These are phyloP conservation scores for Sylvia borin DNA, from an alignment of 2,797 vertebrate species.

Conservation along the genomic window DNA sequence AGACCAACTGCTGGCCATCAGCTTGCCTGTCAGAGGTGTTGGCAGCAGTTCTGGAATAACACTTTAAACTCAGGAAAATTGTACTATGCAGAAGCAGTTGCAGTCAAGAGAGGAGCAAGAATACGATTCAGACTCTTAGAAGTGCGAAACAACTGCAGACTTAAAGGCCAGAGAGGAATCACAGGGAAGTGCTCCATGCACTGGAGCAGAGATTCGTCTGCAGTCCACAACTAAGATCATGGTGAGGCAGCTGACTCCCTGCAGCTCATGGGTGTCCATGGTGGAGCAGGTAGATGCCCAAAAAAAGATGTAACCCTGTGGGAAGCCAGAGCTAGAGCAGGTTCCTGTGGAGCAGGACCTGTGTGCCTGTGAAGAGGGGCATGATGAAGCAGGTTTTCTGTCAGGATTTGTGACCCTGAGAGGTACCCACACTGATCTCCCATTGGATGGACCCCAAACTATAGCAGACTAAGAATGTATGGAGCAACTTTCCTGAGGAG, in stretches of 20 bases:
- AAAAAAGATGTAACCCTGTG: neutral
- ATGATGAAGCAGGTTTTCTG: neutral
- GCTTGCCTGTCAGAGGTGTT: neutral
- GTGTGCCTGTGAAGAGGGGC: neutral
- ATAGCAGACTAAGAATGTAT: neutral
- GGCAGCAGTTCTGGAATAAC: neutral
- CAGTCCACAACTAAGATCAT: neutral
- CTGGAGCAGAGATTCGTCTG: neutral
- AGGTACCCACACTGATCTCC: neutral
- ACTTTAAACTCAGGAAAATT: neutral
- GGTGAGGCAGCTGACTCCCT: neutral
- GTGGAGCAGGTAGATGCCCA: neutral
- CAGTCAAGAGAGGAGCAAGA: neutral
- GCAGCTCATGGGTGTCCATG: neutral
- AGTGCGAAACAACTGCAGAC: neutral
- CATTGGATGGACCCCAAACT: neutral
- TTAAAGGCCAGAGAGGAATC: neutral
- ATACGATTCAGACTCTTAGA: neutral
- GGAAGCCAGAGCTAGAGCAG: neutral
- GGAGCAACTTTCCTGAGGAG: neutral
- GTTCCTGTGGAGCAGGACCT: neutral
- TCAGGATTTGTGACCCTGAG: neutral
- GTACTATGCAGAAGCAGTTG: neutral
- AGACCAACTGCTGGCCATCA: neutral
- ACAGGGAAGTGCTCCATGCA: accelerated